phyloP scores from a whole-genome alignment of 1,140 invertebrate genomes.

The Drosophila athabasca region DNA sequence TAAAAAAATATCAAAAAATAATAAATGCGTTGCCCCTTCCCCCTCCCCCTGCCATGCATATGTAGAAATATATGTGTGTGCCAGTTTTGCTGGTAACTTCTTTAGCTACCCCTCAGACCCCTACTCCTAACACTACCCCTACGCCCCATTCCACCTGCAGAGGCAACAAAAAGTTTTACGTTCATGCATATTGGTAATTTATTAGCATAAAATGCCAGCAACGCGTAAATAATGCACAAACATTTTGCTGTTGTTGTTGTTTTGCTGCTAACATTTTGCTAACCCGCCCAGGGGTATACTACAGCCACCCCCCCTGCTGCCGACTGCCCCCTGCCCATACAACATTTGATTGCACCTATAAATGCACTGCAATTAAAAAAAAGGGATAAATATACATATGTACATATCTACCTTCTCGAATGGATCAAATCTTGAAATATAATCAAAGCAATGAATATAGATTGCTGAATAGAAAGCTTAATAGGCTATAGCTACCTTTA shows the following conservation, averaged over 20 bases:
- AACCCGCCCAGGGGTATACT: background rate
- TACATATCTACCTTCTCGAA: no score
- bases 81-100: constrained; percentile 63
- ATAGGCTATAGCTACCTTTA: no score
- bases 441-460: no score
- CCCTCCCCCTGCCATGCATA: no score
- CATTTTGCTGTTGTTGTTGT: constrained; percentile 66
- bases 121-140: no score
- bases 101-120: constrained; percentile 8
- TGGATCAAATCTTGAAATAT: no score
- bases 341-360: constrained; percentile 29
- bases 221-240: constrained; percentile 79
- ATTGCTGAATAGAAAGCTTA: no score
- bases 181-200: constrained; percentile 80
- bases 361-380: no score
- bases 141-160: constrained; percentile 38
- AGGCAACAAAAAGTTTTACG: constrained; percentile 69
- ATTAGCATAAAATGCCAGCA: constrained; percentile 79
- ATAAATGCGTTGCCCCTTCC: constrained; percentile 53
- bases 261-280: constrained; percentile 4
- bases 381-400: no score
- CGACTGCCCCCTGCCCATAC: background rate
- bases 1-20: constrained; percentile 75
- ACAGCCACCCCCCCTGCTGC: no score
- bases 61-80: constrained; percentile 23